Evolutionary conservation across 2,888 invertebrate species (phyloP).

Genomic region (Sphecodes monilicornis): DNA sequence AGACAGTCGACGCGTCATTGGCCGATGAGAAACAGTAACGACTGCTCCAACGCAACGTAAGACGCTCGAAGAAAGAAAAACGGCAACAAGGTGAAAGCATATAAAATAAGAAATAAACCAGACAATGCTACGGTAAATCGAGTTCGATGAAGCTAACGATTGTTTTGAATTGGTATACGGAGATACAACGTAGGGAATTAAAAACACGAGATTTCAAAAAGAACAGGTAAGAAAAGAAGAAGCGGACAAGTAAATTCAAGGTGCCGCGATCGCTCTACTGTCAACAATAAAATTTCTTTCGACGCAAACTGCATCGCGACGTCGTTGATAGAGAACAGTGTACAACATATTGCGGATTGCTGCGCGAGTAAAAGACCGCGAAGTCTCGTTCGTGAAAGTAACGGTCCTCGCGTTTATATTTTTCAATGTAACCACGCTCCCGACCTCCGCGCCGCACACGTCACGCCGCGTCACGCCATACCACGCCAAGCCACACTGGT

Average conservation of each 20-base stretch:
- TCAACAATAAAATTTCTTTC: constrained; percentile 45
- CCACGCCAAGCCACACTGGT: constrained; percentile 25
- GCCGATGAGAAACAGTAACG: not conserved
- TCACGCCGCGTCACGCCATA: not conserved
- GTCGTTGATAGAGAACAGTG: constrained; percentile 30
- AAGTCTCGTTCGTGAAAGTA: constrained; percentile 68
- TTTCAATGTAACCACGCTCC: constrained; percentile 63
- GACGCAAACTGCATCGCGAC: constrained; percentile 52
- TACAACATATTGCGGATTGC: constrained; percentile 1
- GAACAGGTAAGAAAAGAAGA: not conserved
- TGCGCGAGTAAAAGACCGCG: constrained; percentile 26
- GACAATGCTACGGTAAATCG: not conserved
- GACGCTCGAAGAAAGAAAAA: not conserved
- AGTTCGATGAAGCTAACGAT: not conserved
- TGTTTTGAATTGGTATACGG: not conserved
- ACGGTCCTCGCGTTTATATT: constrained; percentile 65
- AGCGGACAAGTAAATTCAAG: not conserved
- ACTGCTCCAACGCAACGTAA: not conserved
- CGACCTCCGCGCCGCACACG: not conserved
- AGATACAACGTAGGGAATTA: not conserved
- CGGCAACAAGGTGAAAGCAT: not conserved
- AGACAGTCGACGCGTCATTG: not conserved
- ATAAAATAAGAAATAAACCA: not conserved
- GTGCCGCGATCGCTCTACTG: constrained; percentile 16
- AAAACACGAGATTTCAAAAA: not conserved